Percentiles rank a stretch among this genome's conserved stretches.
Conservation (phyloP, 2,888 invertebrate species). For the Mythimna impura region DNA sequence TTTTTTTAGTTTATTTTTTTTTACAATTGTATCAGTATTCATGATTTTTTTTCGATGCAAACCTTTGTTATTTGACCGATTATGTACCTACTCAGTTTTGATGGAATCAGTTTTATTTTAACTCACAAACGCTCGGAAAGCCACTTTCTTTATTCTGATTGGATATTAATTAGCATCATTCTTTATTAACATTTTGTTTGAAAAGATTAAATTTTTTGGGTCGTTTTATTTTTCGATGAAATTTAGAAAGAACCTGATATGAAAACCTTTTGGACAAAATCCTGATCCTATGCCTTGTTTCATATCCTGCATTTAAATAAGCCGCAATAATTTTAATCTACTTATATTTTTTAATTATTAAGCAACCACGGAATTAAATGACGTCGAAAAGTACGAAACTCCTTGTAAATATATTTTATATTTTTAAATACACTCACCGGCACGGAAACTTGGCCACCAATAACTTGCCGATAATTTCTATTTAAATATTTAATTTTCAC, state of each 20-base stretch:
- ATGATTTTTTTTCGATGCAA: constrained; percentile 22
- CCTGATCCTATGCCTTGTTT: constrained; percentile 42
- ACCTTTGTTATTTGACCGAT: constrained; percentile 28
- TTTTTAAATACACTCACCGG: no score
- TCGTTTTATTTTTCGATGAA: not conserved
- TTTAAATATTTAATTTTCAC: no score
- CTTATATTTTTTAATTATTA: constrained; percentile 12
- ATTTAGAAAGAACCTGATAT: constrained; percentile 13
- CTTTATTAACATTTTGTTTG: not conserved
- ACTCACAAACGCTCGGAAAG: constrained; percentile 47
- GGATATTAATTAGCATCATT: not conserved
- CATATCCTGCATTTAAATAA: constrained; percentile 47
- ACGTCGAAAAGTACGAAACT: constrained; percentile 19
- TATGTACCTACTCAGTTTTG: constrained; percentile 24
- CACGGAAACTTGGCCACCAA: no score
- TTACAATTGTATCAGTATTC: constrained; percentile 10
- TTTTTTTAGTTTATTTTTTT: constrained; percentile 22
- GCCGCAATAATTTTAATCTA: constrained; percentile 28
- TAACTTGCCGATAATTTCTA: no score
- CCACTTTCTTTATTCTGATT: constrained; percentile 19
- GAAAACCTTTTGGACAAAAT: constrained; percentile 33
- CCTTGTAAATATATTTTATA: constrained; percentile 17
- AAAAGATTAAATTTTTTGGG: not conserved
- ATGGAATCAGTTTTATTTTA: constrained; percentile 13
- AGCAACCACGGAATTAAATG: not conserved